phyloP scores from a whole-genome alignment of 2,797 vertebrate species.

The Sardinella longiceps region DNA sequence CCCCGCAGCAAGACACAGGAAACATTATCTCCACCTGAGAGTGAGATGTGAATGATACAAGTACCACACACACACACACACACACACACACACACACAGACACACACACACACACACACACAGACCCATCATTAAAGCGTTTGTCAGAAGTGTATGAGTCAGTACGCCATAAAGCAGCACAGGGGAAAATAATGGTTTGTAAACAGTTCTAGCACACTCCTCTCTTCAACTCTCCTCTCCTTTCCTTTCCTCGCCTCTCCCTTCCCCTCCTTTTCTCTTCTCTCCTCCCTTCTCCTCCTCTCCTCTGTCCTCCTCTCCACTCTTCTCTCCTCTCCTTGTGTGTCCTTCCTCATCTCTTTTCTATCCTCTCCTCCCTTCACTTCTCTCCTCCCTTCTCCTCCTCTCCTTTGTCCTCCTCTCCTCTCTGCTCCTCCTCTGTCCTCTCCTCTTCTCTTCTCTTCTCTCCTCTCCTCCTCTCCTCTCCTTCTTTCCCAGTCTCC shows the following conservation, averaged over 20 bases:
- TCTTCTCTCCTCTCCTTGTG: neutral
- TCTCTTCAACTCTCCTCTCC: neutral
- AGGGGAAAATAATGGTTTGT: neutral
- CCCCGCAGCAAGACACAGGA: neutral
- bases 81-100: neutral
- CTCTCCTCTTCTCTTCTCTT: too few relatives aligned
- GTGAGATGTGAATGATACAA: neutral
- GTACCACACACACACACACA: constrained; percentile 6
- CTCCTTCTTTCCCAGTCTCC: neutral
- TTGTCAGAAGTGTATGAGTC: neutral
- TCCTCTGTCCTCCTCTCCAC: neutral
- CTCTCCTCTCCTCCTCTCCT: neutral
- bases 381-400: neutral
- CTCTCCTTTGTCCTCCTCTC: too few relatives aligned
- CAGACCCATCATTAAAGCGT: neutral
- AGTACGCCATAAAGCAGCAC: neutral
- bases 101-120: neutral
- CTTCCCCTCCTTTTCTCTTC: neutral
- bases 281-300: neutral
- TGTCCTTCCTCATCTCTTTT: neutral
- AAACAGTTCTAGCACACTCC: neutral
- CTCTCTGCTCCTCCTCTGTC: neutral
- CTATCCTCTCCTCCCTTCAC: neutral
- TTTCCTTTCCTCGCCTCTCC: neutral
- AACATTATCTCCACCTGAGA: neutral